Evolutionary conservation across 1,140 invertebrate species (phyloP), one percentile per base, ranked within the genome.

Genomic region (Drosophila nikananu): DNA sequence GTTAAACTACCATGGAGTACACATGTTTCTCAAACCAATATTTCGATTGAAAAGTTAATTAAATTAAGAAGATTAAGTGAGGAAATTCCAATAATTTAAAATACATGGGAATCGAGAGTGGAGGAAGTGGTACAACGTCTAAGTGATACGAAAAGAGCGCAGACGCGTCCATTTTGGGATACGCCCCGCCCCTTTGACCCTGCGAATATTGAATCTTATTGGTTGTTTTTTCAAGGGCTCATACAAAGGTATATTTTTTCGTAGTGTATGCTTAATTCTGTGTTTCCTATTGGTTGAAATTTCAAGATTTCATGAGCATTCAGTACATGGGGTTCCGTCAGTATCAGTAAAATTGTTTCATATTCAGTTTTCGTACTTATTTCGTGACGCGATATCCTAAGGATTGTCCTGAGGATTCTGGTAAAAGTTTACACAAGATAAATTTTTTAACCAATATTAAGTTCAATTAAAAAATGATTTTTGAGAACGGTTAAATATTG

Each of bases 311-410:
- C 12, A 23, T 19, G 39, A 21, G 30, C 25, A 13, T 12, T 32
- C 46, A 12, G 19, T 35, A 17, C 19, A 17, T 37, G 19, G 30
- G 27, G 49, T 35, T 74, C 52, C 21, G 51, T 65, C 60, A 58
- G 63, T 58, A 41, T 65, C 59, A 44, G 49, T 77, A 58, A 39
- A 65, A 71, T 62, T 48, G 37, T 68, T 86, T 73, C 51, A 32
- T 67, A 63, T 76, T 86, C 66, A 86, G 83, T 86, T 73, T 79
- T 64, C 75, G 62, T 52, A 57, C 42, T 57, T 70, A 65, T 62
- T 72, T 58, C 70, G 80, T 59, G 79, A 51, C 55, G 83, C 46
- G 62, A 75, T 51, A 82, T 79, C 75, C 72, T 63, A 25, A 49
- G 44, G 44, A 48, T 75, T 59, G 37, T 44, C 39, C 54, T 44